phyloP scores from a whole-genome alignment of 2,797 vertebrate genomes.

The Coreius guichenoti region DNA sequence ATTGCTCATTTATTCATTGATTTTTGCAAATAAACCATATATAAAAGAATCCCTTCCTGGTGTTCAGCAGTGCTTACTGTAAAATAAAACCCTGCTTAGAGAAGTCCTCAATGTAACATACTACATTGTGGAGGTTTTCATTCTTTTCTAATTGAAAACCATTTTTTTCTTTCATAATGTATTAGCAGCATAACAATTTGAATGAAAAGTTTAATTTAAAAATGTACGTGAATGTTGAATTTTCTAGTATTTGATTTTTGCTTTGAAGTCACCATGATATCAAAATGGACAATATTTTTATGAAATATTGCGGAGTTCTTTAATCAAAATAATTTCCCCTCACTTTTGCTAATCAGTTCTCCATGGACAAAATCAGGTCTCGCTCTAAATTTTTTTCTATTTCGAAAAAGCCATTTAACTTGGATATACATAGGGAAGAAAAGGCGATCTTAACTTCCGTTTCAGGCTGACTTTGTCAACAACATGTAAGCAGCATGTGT shows the following conservation, averaged over 20 bases:
- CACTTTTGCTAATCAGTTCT: background rate
- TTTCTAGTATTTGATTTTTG: background rate
- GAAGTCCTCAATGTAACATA: background rate
- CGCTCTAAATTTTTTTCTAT: background rate
- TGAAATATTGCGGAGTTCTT: background rate
- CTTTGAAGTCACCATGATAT: background rate
- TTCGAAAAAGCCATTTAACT: background rate
- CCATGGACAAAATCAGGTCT: background rate
- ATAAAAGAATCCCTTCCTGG: conserved; percentile 4
- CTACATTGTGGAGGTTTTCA: background rate
- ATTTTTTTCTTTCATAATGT: background rate
- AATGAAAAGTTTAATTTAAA: background rate
- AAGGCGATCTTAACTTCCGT: background rate
- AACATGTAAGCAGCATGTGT: too few relatives aligned
- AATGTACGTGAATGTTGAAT: background rate
- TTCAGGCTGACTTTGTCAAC: background rate
- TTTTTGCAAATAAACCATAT: conserved; percentile 20
- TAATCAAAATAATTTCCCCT: background rate
- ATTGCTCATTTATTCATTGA: background rate
- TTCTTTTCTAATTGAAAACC: background rate
- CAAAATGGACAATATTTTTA: background rate
- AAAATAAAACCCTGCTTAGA: background rate
- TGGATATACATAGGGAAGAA: background rate
- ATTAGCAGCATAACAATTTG: background rate
- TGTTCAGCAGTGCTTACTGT: conserved; percentile 15